Evolutionary conservation across 2,888 invertebrate species (phyloP), one percentile per base, ranked within the genome.

Genomic region (Baccha elongata): DNA sequence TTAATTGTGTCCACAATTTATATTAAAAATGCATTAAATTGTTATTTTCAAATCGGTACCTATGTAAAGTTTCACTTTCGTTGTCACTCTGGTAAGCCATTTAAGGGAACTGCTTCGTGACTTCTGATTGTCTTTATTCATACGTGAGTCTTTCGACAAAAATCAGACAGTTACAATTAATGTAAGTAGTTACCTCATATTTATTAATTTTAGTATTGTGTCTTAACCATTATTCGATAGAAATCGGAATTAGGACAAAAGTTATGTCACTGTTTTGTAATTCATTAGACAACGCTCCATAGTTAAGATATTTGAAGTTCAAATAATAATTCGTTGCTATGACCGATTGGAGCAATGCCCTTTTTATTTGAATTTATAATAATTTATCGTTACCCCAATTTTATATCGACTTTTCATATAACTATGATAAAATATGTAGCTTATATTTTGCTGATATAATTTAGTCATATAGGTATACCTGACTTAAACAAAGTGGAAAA

Each of bases 1-100:
- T 86, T 86, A 87, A 85, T 87, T 86, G 80, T 64, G 11, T 64
- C 50, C 58, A 84, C 80, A 86, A 88, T 89, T 89, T 89, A 89
- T 89, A 89, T 87, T 68, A 80, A 81, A 83, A 84, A 85, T 42
- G 17, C 60, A 64, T 44, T 79, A 44, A 50, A 1, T 53, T 13
- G 17, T 17, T 13, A 42, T 32, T 48, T 17, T 37, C 15, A 23
- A 48, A 44, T 17, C 35, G 21, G 23, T 50, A 40, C 1, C n/a
- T 17, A 37, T 32, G 58, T 53, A 62, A 19, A 53, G 19, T 83
- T 83, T 83, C 83, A 83, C 83, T 83, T 83, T 83, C 68, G 68
- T 73, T 73, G 55, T n/a, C n/a, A n/a, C 52, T 71, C 29, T 71
- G n/a, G 46, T 53, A 23, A 26, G 17, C 83, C 83, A 52, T 69